Conservation (phyloP, 2,888 invertebrate species). For the Cryptophagus acutangulus region DNA sequence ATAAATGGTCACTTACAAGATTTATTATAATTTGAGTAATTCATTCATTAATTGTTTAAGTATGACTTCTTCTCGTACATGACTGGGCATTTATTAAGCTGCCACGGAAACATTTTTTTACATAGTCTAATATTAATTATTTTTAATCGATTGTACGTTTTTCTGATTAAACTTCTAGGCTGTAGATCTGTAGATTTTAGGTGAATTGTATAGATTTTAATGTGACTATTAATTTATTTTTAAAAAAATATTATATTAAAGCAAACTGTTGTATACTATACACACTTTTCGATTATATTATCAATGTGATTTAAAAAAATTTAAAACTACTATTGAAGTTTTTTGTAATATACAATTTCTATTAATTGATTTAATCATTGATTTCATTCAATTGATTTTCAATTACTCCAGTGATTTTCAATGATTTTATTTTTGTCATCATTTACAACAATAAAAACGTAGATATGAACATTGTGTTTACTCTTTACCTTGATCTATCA, state of each 20-base stretch:
- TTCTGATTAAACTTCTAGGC: neutral
- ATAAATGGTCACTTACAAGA: neutral
- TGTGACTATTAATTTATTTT: slow-evolving; percentile 18
- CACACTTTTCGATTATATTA: too few species aligned
- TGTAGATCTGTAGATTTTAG: neutral
- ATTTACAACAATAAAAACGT: too few species aligned
- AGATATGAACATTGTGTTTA: too few species aligned
- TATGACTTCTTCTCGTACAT: slow-evolving; percentile 13
- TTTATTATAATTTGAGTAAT: neutral
- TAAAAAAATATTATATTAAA: slow-evolving; percentile 11
- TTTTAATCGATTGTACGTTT: neutral
- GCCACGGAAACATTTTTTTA: slow-evolving; percentile 16
- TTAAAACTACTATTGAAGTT: too few species aligned
- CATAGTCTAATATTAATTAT: neutral
- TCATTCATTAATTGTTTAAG: slow-evolving; percentile 3
- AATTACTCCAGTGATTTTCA: too few species aligned
- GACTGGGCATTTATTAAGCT: slow-evolving; percentile 24
- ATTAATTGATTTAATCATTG: too few species aligned
- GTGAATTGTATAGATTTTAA: slow-evolving; percentile 13
- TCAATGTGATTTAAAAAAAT: too few species aligned
- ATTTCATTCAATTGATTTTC: too few species aligned
- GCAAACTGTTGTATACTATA: too few species aligned
- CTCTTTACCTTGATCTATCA: too few species aligned
- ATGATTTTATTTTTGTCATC: too few species aligned
- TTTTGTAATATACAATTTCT: too few species aligned